Evolutionary conservation across 1,140 invertebrate genomes (phyloP).

Genomic region (Manduca sexta): DNA sequence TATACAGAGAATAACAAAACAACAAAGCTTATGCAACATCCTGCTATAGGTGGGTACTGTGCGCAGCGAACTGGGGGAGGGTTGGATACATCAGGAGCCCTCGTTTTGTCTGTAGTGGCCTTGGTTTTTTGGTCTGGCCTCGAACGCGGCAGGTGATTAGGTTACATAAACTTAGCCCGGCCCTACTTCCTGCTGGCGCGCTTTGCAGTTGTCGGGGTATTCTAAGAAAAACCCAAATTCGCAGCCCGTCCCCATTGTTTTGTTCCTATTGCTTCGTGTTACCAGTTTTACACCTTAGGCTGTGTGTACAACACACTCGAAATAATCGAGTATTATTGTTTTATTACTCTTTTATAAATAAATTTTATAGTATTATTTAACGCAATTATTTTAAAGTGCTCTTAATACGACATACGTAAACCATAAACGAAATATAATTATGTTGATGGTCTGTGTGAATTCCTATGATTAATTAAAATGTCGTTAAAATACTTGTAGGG

Average conservation of each 20-base stretch:
- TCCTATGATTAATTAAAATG: constrained; percentile 6
- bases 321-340: background rate
- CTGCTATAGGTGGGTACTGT: constrained; percentile 43
- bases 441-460: background rate
- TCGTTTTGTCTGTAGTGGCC: constrained; percentile 55
- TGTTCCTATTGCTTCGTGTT: constrained; percentile 45
- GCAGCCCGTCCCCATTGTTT: constrained; percentile 53
- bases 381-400: too few relatives aligned
- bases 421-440: too few relatives aligned
- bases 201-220: constrained; percentile 65
- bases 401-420: too few relatives aligned
- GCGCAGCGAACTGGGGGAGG: constrained; percentile 35
- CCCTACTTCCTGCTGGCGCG: constrained; percentile 69
- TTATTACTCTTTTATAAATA: background rate
- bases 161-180: constrained; percentile 71
- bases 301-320: constrained; percentile 9
- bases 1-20: constrained; percentile 61
- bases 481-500: constrained; percentile 16
- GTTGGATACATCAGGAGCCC: constrained; percentile 57
- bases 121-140: constrained; percentile 68
- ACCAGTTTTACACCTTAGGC: constrained; percentile 43
- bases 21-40: constrained; percentile 70
- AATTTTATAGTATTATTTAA: too few relatives aligned
- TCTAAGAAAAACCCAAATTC: constrained; percentile 67
- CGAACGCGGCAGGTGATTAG: constrained; percentile 68